phyloP scores from a whole-genome alignment of 2,113 vertebrate genomes.

The Hippolais icterina region DNA sequence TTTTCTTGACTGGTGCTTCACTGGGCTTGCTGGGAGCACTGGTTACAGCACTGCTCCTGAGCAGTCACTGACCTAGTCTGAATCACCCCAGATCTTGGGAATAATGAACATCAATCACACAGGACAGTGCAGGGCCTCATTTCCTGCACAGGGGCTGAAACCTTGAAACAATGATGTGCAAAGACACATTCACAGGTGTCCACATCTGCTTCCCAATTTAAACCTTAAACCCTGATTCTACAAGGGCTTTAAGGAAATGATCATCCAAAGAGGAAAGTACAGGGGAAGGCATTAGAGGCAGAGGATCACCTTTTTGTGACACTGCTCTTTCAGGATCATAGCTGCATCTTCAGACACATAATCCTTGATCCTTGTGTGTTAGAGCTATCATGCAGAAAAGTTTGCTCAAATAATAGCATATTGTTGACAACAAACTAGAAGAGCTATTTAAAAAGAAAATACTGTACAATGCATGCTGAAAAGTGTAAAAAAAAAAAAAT shows the following conservation, averaged over 20 bases:
- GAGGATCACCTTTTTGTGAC: slow-evolving; percentile 16
- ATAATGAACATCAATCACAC: not conserved
- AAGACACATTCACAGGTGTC: not conserved
- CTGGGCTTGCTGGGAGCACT: not conserved
- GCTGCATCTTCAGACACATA: not conserved
- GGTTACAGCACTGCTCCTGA: not conserved
- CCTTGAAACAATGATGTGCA: not conserved
- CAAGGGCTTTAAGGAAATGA: not conserved
- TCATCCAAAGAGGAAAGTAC: not conserved
- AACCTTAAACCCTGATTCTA: not conserved
- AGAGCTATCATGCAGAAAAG: slow-evolving; percentile 40
- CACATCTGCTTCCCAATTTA: slow-evolving; percentile 14
- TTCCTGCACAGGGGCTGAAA: not conserved
- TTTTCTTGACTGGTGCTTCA: not conserved
- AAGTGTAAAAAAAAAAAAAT: not conserved
- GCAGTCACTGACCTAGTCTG: accelerated
- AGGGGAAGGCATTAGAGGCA: slow-evolving; percentile 1
- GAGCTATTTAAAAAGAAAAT: not conserved
- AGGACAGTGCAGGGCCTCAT: not conserved
- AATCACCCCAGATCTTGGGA: not conserved
- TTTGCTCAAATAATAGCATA: slow-evolving; percentile 47
- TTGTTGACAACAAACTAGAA: slow-evolving; percentile 58
- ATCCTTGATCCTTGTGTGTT: slow-evolving; percentile 11
- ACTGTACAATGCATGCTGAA: not conserved
- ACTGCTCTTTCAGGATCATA: slow-evolving; percentile 36